phyloP scores from a whole-genome alignment of 2,113 vertebrate species.

The Rhea pennata region DNA sequence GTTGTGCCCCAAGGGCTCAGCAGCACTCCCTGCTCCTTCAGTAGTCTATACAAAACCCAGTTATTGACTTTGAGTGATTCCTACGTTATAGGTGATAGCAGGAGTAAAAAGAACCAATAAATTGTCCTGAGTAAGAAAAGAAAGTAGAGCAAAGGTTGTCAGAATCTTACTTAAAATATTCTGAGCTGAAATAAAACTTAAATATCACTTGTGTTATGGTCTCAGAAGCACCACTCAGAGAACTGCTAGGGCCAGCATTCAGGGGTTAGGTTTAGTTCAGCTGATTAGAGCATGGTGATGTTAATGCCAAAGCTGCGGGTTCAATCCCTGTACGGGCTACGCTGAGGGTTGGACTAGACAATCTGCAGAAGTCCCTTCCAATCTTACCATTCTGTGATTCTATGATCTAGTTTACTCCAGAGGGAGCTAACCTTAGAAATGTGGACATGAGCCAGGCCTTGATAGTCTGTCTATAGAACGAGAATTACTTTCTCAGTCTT shows the following conservation, averaged over 20 bases:
- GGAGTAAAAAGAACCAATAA: neutral
- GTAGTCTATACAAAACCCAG: neutral
- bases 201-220: neutral
- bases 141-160: neutral
- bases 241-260: neutral
- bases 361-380: too few relatives aligned
- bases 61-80: neutral
- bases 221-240: neutral
- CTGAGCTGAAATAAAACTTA: neutral
- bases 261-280: too few relatives aligned
- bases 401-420: neutral
- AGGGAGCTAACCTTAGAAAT: neutral
- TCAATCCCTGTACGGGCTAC: too few relatives aligned
- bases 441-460: neutral
- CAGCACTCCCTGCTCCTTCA: neutral
- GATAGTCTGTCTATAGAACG: neutral
- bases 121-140: neutral
- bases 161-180: neutral
- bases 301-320: too few relatives aligned
- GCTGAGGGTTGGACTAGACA: too few relatives aligned
- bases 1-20: neutral
- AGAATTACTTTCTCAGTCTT: neutral
- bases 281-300: too few relatives aligned
- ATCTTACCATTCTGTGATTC: too few relatives aligned
- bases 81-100: rapidly evolving